Percentiles rank a stretch among this genome's conserved stretches.
Conservation (phyloP, 1,140 invertebrate species). For the Trichonephila inaurata region DNA sequence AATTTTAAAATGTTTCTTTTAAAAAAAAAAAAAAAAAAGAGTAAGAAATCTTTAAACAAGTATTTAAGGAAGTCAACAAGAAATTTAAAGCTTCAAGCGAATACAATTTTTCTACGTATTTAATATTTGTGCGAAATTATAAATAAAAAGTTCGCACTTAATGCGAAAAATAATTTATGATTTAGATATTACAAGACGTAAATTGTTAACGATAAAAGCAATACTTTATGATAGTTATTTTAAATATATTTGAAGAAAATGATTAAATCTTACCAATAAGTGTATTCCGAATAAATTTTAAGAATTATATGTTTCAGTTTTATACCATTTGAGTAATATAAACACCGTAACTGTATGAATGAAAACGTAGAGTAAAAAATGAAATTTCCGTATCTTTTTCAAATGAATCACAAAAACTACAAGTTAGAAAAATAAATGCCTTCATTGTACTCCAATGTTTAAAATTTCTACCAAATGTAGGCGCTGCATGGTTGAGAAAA, state of each 20-base stretch:
- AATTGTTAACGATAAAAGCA: not conserved
- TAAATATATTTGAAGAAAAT: not conserved
- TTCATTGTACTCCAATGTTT: not conserved
- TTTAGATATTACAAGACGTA: too few species aligned
- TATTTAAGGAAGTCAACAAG: too few species aligned
- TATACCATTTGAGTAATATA: not conserved
- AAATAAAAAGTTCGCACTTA: not conserved
- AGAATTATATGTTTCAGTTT: not conserved
- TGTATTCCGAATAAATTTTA: not conserved
- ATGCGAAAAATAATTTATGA: too few species aligned
- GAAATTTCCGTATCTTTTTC: constrained; percentile 20
- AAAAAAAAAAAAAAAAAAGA: too few species aligned
- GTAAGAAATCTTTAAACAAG: too few species aligned
- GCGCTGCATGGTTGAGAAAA: not conserved
- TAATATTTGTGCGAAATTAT: not conserved
- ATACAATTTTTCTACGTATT: too few species aligned
- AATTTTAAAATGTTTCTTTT: not conserved
- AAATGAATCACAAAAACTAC: not conserved
- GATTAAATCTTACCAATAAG: not conserved
- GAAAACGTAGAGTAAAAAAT: constrained; percentile 20
- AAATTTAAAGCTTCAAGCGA: too few species aligned
- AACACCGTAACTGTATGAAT: not conserved
- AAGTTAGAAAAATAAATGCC: not conserved
- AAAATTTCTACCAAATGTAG: not conserved
- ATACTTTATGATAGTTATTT: not conserved